Base-by-base conservation (phyloP, 2,113 vertebrate species). In the Dromaius novaehollandiae region DNA sequence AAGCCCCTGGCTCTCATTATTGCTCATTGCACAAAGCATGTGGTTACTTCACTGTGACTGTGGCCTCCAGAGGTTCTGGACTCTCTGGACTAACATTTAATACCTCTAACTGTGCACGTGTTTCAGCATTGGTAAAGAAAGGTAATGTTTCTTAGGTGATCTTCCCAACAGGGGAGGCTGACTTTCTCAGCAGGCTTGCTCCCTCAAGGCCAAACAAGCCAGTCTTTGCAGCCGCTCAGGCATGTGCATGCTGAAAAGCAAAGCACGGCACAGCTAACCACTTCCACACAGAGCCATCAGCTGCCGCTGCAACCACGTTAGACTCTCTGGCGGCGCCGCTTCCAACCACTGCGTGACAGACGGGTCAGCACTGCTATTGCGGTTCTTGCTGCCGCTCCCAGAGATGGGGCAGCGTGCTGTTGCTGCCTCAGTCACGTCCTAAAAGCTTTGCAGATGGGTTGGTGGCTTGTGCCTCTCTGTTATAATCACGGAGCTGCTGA, bases 391-490 rank as follows among this genome's bases (percentile, higher is more conserved):
- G 9, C 20, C 0, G 1, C 50, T 30, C 40, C 25, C 53, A 34
- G 26, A 26, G 14, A 25, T 16, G 28, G 65, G 6, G 50, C 48
- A 70, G 36, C 22, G 6, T 0, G 0, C 44, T 48, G 16, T 3
- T 0, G 6, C 15, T 84, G 26, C 60, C 22, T 64, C 7, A 19
- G 48, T 30, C 42, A 13, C 18, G 4, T 89, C 30, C 25, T 53
- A 11, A 34, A 66, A 82, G n/a, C 25, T 88, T 56, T 56, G 26
- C 19, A 25, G 17, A 48, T 3, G 11, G 46, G 11, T 17, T 3
- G 0, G 5, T 2, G 2, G 69, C 18, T 86, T 36, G 28, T 7
- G 44, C n/a, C 17, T 38, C 36, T 44, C 50, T 1, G 1, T 36
- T 36, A 82, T 11, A 11, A 32, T 60, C 18, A 34, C 18, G 19